Evolutionary conservation across 2,113 vertebrate genomes (phyloP), one percentile per base, ranked within the genome.

Genomic region (Silurus asotus): DNA sequence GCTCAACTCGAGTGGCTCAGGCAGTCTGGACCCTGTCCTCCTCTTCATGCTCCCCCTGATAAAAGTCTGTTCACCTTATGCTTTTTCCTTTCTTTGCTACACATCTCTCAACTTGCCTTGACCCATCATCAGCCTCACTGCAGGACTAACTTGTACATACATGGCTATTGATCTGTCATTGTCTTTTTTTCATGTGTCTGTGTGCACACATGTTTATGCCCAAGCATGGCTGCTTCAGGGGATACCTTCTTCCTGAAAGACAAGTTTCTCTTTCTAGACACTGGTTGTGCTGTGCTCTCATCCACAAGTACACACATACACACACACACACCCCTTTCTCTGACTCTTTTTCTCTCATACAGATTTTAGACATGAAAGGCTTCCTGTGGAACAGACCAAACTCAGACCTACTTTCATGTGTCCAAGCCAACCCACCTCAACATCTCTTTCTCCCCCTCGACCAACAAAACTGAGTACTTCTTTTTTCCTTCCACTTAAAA

Each of bases 361-460:
- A 90, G 90, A 91, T 89, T 91, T 94, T 92, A 92, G 86, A 93
- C 93, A 93, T 94, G 91, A 94, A 94, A 94, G 93, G 87, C 78
- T 90, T 91, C 90, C 90, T 86, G 81, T 89, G 83, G 87, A 89
- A 89, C 87, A 84, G 84, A 90, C 79, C 91, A 90, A 89, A 91
- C 90, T 92, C 81, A 89, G 89, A 84, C 87, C 84, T 89, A 90
- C 93, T 94, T 94, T 94, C 93, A 94, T 93, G 93, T 94, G 86
- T 88, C 91, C 89, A 84, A 92, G 87, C 55, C 70, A 61, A 49
- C 82, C 55, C 81, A 77, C 74, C 48, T 28, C 69, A 58, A 59
- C 85, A 76, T 72, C 74, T 53, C 20, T 62, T 17, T 77, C 67
- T 81, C 85, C 64, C 51, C 17, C 48, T 89, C 25, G 0, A 59